phyloP scores from a whole-genome alignment of 2,888 invertebrate species.

The Lasioglossum malachurum region DNA sequence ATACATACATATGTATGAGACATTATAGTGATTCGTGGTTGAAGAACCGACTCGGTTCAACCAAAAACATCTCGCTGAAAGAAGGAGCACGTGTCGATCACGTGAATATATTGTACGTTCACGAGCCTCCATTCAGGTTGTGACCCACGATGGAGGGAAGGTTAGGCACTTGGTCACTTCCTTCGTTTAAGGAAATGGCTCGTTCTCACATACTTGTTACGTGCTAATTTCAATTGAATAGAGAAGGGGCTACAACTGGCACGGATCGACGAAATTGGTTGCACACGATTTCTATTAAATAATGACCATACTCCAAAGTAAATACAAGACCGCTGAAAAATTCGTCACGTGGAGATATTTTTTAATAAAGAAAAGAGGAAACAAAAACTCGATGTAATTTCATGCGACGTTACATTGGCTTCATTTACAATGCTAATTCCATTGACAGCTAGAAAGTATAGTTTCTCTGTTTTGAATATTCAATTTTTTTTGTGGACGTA shows the following conservation, averaged over 20 bases:
- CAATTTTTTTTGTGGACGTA: not conserved
- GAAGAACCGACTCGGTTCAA: not conserved
- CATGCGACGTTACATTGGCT: not conserved
- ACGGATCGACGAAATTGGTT: conserved; percentile 17
- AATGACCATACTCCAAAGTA: not conserved
- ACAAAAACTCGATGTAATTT: not conserved
- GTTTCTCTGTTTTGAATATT: not conserved
- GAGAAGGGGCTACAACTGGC: conserved; percentile 16
- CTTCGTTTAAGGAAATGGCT: conserved; percentile 73
- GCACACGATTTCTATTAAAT: not conserved
- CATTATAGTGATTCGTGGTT: not conserved
- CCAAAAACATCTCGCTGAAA: conserved; percentile 15
- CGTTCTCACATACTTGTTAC: conserved; percentile 41
- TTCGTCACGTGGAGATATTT: not conserved
- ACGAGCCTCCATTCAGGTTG: conserved; percentile 64
- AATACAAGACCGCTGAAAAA: not conserved
- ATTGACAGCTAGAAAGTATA: not conserved
- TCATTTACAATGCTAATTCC: not conserved
- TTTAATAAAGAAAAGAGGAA: not conserved
- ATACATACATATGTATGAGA: not conserved
- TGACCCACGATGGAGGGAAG: conserved; percentile 64
- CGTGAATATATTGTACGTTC: conserved; percentile 58
- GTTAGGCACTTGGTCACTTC: conserved; percentile 72
- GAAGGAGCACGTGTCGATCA: conserved; percentile 61
- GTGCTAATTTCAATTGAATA: conserved; percentile 56